Evolutionary conservation across 30 jellyfish, hydroid and myxozoan genomes (phyloP).

Genomic region (Hydra vulgaris): DNA sequence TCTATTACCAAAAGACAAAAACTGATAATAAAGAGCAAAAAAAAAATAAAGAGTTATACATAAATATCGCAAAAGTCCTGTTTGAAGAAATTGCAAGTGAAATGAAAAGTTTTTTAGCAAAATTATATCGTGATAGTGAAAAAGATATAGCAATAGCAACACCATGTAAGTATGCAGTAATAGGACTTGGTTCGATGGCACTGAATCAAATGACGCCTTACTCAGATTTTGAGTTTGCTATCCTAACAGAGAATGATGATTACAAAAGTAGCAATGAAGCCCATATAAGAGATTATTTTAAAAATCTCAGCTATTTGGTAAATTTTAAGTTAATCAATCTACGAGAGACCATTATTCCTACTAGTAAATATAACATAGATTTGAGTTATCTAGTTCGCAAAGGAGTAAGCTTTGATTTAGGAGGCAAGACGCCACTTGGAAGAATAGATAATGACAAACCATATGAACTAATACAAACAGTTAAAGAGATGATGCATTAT

Average conservation of each 20-base stretch:
- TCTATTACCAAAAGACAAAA: background rate
- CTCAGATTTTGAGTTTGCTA: background rate
- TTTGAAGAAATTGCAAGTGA: background rate
- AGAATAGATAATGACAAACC: background rate
- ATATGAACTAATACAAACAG: background rate
- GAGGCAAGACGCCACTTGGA: background rate
- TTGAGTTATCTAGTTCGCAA: background rate
- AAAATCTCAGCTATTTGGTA: background rate
- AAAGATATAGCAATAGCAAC: background rate
- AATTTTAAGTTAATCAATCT: background rate
- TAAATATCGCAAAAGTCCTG: background rate
- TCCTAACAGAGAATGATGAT: background rate
- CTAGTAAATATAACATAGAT: background rate
- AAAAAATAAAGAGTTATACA: background rate
- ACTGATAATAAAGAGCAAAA: background rate
- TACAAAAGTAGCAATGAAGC: background rate
- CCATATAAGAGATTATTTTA: no score
- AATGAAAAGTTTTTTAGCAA: background rate
- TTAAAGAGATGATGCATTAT: background rate
- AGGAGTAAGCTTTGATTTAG: background rate
- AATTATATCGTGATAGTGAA: background rate
- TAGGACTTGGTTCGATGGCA: background rate
- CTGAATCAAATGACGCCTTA: background rate
- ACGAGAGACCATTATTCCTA: background rate
- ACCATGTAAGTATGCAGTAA: background rate